Percentiles rank a stretch among this genome's conserved stretches.
Evolutionary conservation across 2,113 vertebrate genomes (phyloP).

Genomic region (Carassius carassius): DNA sequence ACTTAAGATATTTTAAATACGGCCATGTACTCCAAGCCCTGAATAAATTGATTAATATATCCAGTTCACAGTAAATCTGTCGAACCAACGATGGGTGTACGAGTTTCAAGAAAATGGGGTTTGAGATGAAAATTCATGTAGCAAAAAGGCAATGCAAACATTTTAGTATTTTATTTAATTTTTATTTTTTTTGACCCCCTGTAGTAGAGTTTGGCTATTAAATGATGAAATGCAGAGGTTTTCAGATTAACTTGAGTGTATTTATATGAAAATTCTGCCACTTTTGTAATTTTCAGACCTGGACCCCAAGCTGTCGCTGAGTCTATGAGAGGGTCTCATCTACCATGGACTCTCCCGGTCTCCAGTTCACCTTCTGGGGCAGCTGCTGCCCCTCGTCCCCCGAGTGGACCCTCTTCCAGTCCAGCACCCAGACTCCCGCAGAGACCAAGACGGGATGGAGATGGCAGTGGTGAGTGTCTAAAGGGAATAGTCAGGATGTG

Average conservation of each 20-base stretch:
- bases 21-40: constrained; percentile 7
- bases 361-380: constrained; percentile 78
- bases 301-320: constrained; percentile 76
- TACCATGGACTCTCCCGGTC: constrained; percentile 86
- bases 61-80: constrained; percentile 43
- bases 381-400: constrained; percentile 69
- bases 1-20: constrained; percentile 45
- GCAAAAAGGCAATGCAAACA: neutral
- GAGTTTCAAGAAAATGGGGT: neutral
- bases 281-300: constrained; percentile 71
- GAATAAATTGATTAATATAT: constrained; percentile 42
- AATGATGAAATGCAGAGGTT: neutral
- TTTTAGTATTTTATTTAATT: neutral
- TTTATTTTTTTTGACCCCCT: too few species aligned
- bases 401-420: constrained; percentile 54
- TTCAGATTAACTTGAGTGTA: neutral
- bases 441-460: constrained; percentile 83
- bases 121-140: neutral
- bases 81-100: constrained; percentile 30
- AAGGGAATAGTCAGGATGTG: neutral
- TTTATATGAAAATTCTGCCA: neutral
- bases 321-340: constrained; percentile 81
- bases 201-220: neutral
- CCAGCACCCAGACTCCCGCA: constrained; percentile 69
- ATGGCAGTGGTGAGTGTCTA: constrained; percentile 76